These are phyloP conservation scores for Anagrus nilaparvatae DNA, from an alignment of 1,140 invertebrate species.

Conservation along the genomic window DNA sequence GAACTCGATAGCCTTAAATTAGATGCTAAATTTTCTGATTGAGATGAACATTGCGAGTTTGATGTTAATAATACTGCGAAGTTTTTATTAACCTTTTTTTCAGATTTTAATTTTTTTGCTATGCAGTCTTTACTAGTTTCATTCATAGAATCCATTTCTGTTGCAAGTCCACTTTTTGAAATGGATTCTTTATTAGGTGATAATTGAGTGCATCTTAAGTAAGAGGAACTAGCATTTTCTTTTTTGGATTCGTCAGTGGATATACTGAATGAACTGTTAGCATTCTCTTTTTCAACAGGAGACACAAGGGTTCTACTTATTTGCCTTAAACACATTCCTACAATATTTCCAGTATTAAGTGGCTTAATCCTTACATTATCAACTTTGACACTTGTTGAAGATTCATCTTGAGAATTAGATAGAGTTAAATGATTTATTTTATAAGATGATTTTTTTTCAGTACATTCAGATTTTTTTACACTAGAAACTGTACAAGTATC, in stretches of 20 bases:
- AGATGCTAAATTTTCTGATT: no score
- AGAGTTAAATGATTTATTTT: constrained; percentile 11
- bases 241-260: constrained; percentile 2
- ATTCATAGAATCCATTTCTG: constrained; percentile 9
- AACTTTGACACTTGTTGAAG: not conserved
- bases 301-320: constrained; percentile 30
- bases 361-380: constrained; percentile 25
- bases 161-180: constrained; percentile 29
- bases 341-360: constrained; percentile 22
- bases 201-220: constrained; percentile 36
- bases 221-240: constrained; percentile 22
- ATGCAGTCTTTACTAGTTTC: constrained; percentile 6
- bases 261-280: constrained; percentile 12
- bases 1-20: not conserved
- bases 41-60: no score
- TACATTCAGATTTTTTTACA: constrained; percentile 14
- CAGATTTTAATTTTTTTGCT: constrained; percentile 10
- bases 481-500: constrained; percentile 14
- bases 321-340: constrained; percentile 33
- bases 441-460: constrained; percentile 13
- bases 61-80: no score
- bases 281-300: constrained; percentile 29
- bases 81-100: constrained; percentile 9
- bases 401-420: constrained; percentile 1
- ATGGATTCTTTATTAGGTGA: constrained; percentile 36